phyloP scores from a whole-genome alignment of 2,113 vertebrate species.

The Podarcis cretensis region DNA sequence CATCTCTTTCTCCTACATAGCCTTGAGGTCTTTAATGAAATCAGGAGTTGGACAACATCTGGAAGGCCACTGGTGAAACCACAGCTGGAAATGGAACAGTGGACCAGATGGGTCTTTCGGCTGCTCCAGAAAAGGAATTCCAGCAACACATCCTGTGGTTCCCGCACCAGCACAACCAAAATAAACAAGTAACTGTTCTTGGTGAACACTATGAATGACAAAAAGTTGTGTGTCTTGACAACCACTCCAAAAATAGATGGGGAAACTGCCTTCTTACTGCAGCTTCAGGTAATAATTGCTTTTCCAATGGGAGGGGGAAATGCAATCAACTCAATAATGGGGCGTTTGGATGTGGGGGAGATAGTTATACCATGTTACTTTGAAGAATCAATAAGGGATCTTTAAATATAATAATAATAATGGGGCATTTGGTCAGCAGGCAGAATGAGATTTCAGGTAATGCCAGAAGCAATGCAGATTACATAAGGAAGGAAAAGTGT shows the following conservation, averaged over 20 bases:
- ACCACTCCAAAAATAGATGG: background rate
- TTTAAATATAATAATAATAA: background rate
- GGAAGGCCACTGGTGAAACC: background rate
- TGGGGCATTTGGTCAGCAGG: background rate
- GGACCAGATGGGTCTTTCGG: no score
- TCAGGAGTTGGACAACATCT: background rate
- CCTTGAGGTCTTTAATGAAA: background rate
- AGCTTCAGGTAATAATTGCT: background rate
- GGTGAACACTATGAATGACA: background rate
- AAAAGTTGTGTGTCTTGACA: background rate
- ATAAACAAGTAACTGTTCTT: background rate
- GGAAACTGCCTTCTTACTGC: background rate
- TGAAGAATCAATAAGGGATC: no score
- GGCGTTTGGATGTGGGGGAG: background rate
- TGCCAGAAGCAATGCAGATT: background rate
- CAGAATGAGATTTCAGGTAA: background rate
- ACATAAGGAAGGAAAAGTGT: rapidly evolving
- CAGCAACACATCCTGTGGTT: background rate
- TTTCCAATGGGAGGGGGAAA: slow-evolving; percentile 1
- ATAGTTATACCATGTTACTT: no score
- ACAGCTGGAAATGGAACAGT: background rate
- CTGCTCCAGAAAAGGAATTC: background rate
- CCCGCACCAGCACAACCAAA: background rate
- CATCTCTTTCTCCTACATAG: no score
- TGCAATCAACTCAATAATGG: background rate